A percentile compares a stretch with the other conserved stretches of the same genome.
phyloP scores from a whole-genome alignment of 2,888 invertebrate genomes.

The Merodon equestris region DNA sequence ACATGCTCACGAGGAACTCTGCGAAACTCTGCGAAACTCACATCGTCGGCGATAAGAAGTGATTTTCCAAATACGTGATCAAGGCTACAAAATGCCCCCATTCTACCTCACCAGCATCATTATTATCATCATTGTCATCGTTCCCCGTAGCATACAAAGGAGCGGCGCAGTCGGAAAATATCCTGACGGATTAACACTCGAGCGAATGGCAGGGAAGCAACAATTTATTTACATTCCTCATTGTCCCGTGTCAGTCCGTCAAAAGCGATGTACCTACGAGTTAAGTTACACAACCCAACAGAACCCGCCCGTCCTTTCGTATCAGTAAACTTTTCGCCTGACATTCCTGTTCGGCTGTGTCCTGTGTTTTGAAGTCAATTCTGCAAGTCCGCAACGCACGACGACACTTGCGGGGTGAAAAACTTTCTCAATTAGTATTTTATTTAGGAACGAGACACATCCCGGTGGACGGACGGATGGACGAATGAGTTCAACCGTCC shows the following conservation, averaged over 20 bases:
- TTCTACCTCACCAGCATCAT: slow-evolving; percentile 16
- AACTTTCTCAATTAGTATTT: slow-evolving; percentile 66
- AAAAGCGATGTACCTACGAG: no score
- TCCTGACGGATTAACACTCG: slow-evolving; percentile 57
- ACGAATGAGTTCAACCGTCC: not conserved
- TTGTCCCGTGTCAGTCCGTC: slow-evolving; percentile 9
- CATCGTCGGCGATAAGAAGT: slow-evolving; percentile 33
- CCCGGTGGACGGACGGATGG: not conserved
- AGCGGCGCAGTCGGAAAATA: slow-evolving; percentile 46
- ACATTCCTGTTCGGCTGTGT: slow-evolving; percentile 8
- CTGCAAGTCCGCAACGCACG: slow-evolving; percentile 17
- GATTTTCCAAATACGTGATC: slow-evolving; percentile 53
- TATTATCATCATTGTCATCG: not conserved
- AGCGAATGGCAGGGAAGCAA: slow-evolving; percentile 31
- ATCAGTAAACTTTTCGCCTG: slow-evolving; percentile 50
- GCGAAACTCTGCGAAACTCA: no score
- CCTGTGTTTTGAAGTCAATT: slow-evolving; percentile 36
- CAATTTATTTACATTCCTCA: slow-evolving; percentile 46
- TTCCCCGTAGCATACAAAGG: slow-evolving; percentile 6
- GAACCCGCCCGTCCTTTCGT: slow-evolving; percentile 13
- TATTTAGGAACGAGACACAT: slow-evolving; percentile 31
- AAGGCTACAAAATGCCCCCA: slow-evolving; percentile 39
- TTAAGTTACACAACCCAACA: no score
- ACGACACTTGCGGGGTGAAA: slow-evolving; percentile 53
- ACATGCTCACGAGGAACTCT: no score